phyloP scores from a whole-genome alignment of 2,888 invertebrate genomes.

The Leptarthrus brevirostris region DNA sequence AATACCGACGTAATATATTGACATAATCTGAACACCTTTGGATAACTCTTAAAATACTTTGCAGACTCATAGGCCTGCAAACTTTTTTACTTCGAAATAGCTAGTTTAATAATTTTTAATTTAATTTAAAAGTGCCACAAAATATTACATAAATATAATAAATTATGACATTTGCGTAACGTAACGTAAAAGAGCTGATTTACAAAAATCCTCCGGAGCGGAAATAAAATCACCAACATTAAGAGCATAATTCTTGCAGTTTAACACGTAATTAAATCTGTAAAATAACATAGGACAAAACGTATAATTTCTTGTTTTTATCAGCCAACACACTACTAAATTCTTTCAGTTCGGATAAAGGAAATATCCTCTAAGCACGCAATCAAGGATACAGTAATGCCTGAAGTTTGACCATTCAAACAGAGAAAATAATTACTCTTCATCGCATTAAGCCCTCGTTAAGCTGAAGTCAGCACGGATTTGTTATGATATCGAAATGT shows the following conservation, averaged over 20 bases:
- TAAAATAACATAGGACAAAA: background rate
- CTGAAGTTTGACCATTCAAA: slow-evolving; percentile 34
- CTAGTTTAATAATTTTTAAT: too few relatives aligned
- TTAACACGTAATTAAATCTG: background rate
- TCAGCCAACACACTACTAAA: slow-evolving; percentile 8
- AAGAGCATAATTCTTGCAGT: background rate
- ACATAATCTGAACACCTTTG: too few relatives aligned
- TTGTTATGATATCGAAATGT: slow-evolving; percentile 14
- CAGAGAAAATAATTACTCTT: slow-evolving; percentile 36
- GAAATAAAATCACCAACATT: too few relatives aligned
- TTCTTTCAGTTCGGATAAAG: slow-evolving; percentile 9
- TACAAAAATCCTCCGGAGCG: too few relatives aligned
- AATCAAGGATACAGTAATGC: slow-evolving; percentile 9
- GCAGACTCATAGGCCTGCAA: too few relatives aligned
- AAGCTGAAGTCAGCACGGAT: slow-evolving; percentile 39
- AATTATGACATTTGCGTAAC: too few relatives aligned
- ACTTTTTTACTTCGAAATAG: too few relatives aligned
- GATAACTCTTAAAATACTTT: too few relatives aligned
- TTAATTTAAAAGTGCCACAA: too few relatives aligned
- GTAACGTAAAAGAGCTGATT: too few relatives aligned
- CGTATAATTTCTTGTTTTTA: slow-evolving; percentile 11
- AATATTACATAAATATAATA: too few relatives aligned
- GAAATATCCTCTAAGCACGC: slow-evolving; percentile 23
- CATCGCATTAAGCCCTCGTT: slow-evolving; percentile 41
- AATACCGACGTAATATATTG: too few relatives aligned